Base-by-base conservation (phyloP, 2,888 invertebrate species). In the Drosophila trichaetosa region DNA sequence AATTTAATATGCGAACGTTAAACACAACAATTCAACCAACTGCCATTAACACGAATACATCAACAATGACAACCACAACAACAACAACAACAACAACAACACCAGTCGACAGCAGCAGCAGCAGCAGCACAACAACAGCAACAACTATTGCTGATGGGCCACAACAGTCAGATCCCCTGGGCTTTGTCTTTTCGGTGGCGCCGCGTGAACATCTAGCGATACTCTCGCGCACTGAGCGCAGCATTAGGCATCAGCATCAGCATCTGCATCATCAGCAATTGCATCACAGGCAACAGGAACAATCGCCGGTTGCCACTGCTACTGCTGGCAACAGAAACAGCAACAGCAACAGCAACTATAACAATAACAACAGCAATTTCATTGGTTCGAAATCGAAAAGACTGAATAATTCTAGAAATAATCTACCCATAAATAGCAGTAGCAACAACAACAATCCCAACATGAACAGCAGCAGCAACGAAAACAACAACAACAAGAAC, bases 191-290 rank as follows among this genome's bases (percentile, higher is more conserved):
- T 61, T 88, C 89, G 31, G 81, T 84, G 52, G 80, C 78, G 53
- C 73, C 79, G 29, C 80, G 80, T 34, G 80, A 86, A 61, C 84
- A 91, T 82, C 80, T 85, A 73, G 83, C 84, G 2, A 79, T 90
- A 66, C 83, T 92, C 53, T 93, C 93, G 69, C 92, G 93, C 73
- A 93, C 92, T 18, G 93, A 93, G 83, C 93, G 93, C 66, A 93
- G 93, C 79, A 89, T 93, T 69, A 90, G 90, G 65, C 82, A 88
- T 38, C 73, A 77, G 61, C 53, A 76, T 57, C 75, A 80, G 65
- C 82, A 88, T 38, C 73, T 76, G 61, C 53, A 76, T 57, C 75
- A 80, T 16, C 59, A 65, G 46, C 70, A 74, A 27, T 62, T 67
- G 27, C 70, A 73, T 27, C 75, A 64, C 24, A 68, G 80, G 33